Evolutionary conservation across 2,888 invertebrate genomes (phyloP).

Genomic region (Gandaritis pyraliata): DNA sequence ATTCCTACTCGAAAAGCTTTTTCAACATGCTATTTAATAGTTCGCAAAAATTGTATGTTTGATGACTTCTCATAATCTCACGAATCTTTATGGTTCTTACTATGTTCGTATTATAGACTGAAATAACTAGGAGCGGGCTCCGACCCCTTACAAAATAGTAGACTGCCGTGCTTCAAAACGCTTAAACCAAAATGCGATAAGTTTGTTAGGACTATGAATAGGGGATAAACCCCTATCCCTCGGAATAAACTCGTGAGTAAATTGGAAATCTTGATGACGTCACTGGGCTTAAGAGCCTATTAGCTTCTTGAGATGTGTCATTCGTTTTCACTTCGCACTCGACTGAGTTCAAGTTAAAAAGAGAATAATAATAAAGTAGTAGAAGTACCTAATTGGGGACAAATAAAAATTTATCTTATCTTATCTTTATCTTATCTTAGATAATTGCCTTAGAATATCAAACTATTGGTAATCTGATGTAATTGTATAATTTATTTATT

Average conservation of each 20-base stretch:
- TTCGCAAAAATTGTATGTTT: no score
- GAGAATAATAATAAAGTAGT: slow-evolving; percentile 29
- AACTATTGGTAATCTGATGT: no score
- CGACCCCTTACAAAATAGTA: background rate
- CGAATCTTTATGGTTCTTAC: no score
- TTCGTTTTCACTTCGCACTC: slow-evolving; percentile 47
- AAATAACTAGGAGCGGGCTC: slow-evolving; percentile 4
- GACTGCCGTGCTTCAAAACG: slow-evolving; percentile 23
- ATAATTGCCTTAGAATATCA: background rate
- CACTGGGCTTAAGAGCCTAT: slow-evolving; percentile 49
- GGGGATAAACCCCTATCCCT: slow-evolving; percentile 54
- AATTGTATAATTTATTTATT: no score
- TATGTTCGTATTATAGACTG: background rate
- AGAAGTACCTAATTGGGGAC: slow-evolving; percentile 8
- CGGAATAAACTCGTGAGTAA: slow-evolving; percentile 50
- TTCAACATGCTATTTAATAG: no score
- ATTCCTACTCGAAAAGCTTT: no score
- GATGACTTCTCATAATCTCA: no score
- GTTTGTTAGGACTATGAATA: slow-evolving; percentile 50
- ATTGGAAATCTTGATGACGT: slow-evolving; percentile 58
- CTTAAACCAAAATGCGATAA: slow-evolving; percentile 45
- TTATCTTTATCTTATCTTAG: no score
- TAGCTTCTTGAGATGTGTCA: slow-evolving; percentile 47
- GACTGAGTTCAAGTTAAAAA: slow-evolving; percentile 46
- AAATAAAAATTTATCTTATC: no score